These are phyloP conservation scores for Drosophila hamatofila DNA, from an alignment of 2,888 invertebrate genomes.

Conservation along the genomic window DNA sequence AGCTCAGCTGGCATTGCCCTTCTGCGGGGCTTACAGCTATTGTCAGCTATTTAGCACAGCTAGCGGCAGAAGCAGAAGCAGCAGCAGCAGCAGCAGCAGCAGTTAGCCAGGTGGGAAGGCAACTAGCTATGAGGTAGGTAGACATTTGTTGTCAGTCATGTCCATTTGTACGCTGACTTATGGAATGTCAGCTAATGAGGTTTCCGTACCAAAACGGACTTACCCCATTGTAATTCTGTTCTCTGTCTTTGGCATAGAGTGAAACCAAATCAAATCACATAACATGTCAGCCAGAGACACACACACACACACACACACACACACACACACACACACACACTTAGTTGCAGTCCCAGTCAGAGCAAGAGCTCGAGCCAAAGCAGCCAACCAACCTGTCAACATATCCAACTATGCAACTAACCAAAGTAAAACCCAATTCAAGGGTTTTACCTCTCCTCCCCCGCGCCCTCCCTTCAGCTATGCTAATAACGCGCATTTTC, in stretches of 20 bases:
- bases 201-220: slow-evolving; percentile 68
- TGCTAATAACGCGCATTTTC: slow-evolving; percentile 74
- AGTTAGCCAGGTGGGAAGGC: background rate
- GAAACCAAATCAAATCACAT: slow-evolving; percentile 73
- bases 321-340: slow-evolving; percentile 15
- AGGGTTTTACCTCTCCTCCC: slow-evolving; percentile 8
- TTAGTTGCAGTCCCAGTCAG: slow-evolving; percentile 2
- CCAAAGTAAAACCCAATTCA: slow-evolving; percentile 53
- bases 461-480: slow-evolving; percentile 11
- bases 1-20: slow-evolving; percentile 25
- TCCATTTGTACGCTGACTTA: slow-evolving; percentile 57
- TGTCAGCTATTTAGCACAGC: slow-evolving; percentile 32
- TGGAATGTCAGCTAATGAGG: slow-evolving; percentile 73
- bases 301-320: slow-evolving; percentile 9
- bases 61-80: background rate
- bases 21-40: slow-evolving; percentile 16
- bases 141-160: slow-evolving; percentile 44
- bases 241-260: slow-evolving; percentile 24
- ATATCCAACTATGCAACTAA: slow-evolving; percentile 24
- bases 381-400: slow-evolving; percentile 28
- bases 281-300: slow-evolving; percentile 59
- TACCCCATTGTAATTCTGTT: slow-evolving; percentile 54
- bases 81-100: background rate
- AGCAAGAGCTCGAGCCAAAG: background rate
- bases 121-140: background rate